Evolutionary conservation across 2,113 vertebrate species (phyloP).

Genomic region (Archocentrus centrarchus): DNA sequence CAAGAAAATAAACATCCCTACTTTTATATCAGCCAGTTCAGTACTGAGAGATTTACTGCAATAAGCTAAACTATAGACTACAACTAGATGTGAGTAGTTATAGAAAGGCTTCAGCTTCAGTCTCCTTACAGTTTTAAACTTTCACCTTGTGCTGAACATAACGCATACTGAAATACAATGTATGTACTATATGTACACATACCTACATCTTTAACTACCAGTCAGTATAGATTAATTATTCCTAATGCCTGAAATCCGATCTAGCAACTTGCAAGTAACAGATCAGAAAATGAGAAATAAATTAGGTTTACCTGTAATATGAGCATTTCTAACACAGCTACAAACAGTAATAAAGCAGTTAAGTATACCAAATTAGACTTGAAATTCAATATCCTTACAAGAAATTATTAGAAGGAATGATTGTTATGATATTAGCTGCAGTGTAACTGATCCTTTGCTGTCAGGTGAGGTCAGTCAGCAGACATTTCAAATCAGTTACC

Average conservation of each 20-base stretch:
- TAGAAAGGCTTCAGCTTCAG: not conserved
- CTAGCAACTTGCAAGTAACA: not conserved
- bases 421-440: not conserved
- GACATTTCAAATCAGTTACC: slow-evolving; percentile 42
- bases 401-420: not conserved
- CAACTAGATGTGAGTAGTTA: not conserved
- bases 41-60: not conserved
- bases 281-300: slow-evolving; percentile 6
- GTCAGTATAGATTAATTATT: not conserved
- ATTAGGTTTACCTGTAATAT: not conserved
- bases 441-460: slow-evolving; percentile 2
- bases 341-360: not conserved
- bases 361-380: not conserved
- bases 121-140: not conserved
- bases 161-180: not conserved
- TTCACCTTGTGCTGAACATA: not conserved
- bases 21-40: not conserved
- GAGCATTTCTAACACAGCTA: not conserved
- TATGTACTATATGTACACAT: not conserved
- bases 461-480: slow-evolving; percentile 35
- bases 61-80: fast-evolving
- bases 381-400: not conserved
- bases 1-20: not conserved
- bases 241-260: not conserved
- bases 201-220: not conserved